Conservation (phyloP, 1,140 invertebrate genomes). For the Dendroctonus valens region DNA sequence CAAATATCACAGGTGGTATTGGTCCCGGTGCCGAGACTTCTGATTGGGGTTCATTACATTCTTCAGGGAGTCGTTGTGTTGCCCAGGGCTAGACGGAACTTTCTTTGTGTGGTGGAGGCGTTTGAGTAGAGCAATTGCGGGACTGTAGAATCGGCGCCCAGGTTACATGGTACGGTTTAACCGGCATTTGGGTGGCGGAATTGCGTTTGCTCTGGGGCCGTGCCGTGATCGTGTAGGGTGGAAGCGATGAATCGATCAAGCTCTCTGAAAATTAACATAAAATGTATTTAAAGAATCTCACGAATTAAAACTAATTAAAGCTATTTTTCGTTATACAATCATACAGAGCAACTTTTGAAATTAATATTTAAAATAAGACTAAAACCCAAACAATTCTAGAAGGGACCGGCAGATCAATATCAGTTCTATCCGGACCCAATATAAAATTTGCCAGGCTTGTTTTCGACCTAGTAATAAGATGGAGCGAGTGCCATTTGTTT, state of each 20-base stretch:
- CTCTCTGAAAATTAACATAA: slow-evolving; percentile 42
- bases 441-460: no score
- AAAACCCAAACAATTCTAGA: no score
- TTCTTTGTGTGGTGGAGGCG: slow-evolving; percentile 50
- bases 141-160: slow-evolving; percentile 50
- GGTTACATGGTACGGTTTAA: slow-evolving; percentile 51
- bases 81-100: slow-evolving; percentile 47
- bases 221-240: slow-evolving; percentile 49
- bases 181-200: slow-evolving; percentile 50
- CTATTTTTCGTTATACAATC: no score
- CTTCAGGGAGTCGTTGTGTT: not conserved
- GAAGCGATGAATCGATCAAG: slow-evolving; percentile 44
- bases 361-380: no score
- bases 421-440: no score
- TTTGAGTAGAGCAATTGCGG: slow-evolving; percentile 49
- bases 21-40: slow-evolving; percentile 50
- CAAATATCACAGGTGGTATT: slow-evolving; percentile 53
- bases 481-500: no score
- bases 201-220: slow-evolving; percentile 49
- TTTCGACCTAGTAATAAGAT: no score
- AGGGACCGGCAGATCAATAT: no score
- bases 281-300: no score
- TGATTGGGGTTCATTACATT: slow-evolving; percentile 43
- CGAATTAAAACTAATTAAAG: no score
- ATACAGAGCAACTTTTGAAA: no score